phyloP scores from a whole-genome alignment of 1,140 invertebrate species.

The Anastrepha obliqua region DNA sequence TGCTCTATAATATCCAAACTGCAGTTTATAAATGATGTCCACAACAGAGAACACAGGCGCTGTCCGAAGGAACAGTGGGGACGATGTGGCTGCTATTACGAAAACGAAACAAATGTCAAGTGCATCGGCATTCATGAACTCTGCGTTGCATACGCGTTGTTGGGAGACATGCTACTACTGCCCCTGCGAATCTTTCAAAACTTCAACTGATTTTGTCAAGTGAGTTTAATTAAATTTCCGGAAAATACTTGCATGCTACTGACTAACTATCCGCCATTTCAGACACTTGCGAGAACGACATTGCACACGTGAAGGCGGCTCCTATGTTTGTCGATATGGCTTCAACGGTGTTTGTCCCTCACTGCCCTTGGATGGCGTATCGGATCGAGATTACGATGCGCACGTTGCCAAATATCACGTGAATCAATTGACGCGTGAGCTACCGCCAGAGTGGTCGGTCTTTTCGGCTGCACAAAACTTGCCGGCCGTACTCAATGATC shows the following conservation, averaged over 20 bases:
- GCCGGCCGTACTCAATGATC: slow-evolving; percentile 97
- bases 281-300: slow-evolving; percentile 89
- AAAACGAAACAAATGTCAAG: slow-evolving; percentile 37
- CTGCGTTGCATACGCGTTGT: slow-evolving; percentile 59
- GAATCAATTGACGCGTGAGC: slow-evolving; percentile 76
- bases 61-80: not conserved
- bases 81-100: slow-evolving; percentile 21
- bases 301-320: slow-evolving; percentile 90
- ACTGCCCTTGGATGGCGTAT: slow-evolving; percentile 90
- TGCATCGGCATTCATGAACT: not conserved
- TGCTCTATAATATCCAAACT: not conserved
- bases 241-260: not conserved
- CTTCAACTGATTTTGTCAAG: slow-evolving; percentile 77
- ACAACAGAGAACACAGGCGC: not conserved
- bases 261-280: slow-evolving; percentile 54
- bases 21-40: not conserved
- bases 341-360: slow-evolving; percentile 90
- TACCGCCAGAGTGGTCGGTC: slow-evolving; percentile 82
- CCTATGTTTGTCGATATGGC: slow-evolving; percentile 92
- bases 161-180: slow-evolving; percentile 78
- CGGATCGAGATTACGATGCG: slow-evolving; percentile 90
- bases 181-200: slow-evolving; percentile 76
- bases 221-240: slow-evolving; percentile 61
- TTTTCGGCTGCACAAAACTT: slow-evolving; percentile 94
- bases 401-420: slow-evolving; percentile 89